Conservation (phyloP, 1,140 invertebrate genomes). For the Brachionus plicatilis region DNA sequence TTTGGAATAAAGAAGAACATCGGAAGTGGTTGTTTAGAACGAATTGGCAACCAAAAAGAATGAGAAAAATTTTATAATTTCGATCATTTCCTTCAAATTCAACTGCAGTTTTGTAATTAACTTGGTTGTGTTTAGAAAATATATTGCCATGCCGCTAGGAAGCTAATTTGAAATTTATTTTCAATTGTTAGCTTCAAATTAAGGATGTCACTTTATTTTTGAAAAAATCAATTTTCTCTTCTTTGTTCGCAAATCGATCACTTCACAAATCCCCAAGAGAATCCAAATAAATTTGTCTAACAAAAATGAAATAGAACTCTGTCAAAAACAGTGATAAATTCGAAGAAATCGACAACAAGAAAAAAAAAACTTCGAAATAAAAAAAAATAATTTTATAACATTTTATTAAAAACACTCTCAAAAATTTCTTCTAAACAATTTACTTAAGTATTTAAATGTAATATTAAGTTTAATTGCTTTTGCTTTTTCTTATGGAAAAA, state of each 20-base stretch:
- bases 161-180: neutral
- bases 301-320: neutral
- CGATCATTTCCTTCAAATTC: neutral
- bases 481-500: neutral
- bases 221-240: neutral
- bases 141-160: neutral
- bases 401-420: neutral
- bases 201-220: slow-evolving; percentile 1
- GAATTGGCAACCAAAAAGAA: neutral
- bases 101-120: neutral
- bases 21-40: neutral
- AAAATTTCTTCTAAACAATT: neutral
- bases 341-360: neutral
- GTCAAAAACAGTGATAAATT: neutral
- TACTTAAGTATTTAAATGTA: slow-evolving; percentile 2
- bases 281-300: neutral
- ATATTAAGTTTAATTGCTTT: slow-evolving; percentile 2
- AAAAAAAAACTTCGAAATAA: neutral
- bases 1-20: neutral
- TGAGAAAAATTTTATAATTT: neutral
- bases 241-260: neutral
- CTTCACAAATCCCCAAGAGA: neutral
- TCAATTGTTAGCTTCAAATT: neutral
- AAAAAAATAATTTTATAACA: neutral
- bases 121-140: neutral